These are phyloP conservation scores for Orius laevigatus DNA, from an alignment of 1,140 invertebrate genomes.

Conservation along the genomic window DNA sequence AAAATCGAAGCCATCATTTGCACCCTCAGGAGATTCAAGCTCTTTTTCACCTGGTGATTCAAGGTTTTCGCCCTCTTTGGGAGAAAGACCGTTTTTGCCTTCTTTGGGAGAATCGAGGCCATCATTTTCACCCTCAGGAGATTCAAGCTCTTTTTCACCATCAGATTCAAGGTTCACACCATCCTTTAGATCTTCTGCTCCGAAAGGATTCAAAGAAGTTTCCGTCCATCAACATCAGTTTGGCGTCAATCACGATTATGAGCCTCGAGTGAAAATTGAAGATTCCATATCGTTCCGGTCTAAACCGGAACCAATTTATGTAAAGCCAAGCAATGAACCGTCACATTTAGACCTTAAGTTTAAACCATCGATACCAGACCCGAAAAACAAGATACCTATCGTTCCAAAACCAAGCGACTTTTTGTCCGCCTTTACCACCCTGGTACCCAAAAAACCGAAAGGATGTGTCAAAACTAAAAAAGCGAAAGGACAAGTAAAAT, in stretches of 20 bases:
- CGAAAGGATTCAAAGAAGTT: not conserved
- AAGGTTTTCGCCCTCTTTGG: too few species aligned
- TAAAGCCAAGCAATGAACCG: not conserved
- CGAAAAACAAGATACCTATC: not conserved
- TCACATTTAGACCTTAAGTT: not conserved
- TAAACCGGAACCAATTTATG: not conserved
- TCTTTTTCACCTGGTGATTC: not conserved
- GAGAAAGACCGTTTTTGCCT: too few species aligned
- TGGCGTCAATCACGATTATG: conserved; percentile 1
- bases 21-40: not conserved
- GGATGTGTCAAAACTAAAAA: not conserved
- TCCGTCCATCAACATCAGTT: conserved; percentile 1
- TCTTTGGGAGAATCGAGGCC: not conserved
- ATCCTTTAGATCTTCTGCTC: too few species aligned
- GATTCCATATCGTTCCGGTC: not conserved
- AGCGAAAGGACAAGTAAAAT: not conserved
- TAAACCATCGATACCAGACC: not conserved
- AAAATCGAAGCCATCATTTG: not conserved
- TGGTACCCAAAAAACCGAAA: not conserved
- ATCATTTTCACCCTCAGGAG: not conserved
- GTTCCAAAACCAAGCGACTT: not conserved
- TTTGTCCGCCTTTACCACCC: not conserved
- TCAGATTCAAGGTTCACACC: too few species aligned
- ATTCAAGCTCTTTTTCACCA: not conserved
- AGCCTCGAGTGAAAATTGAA: not conserved